phyloP scores from a whole-genome alignment of 30 jellyfish, hydroid and myxozoan species.

The Cassiopea xamachana region DNA sequence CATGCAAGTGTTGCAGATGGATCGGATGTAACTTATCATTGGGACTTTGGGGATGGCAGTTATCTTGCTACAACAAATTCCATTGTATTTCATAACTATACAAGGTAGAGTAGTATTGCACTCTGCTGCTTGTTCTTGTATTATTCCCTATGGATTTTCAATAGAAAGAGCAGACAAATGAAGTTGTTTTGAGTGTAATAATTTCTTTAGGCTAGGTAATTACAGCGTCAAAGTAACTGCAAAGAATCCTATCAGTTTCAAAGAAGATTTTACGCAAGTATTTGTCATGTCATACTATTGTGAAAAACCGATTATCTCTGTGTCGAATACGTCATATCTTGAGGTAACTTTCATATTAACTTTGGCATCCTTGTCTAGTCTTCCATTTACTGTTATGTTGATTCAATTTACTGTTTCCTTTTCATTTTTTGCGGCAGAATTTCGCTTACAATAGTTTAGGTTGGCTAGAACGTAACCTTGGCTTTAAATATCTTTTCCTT shows the following conservation, averaged over 20 bases:
- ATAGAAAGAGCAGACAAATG: not conserved
- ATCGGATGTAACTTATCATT: slow-evolving; percentile 48
- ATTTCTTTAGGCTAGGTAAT: slow-evolving; percentile 36
- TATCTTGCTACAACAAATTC: not conserved
- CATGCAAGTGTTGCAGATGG: slow-evolving; percentile 53
- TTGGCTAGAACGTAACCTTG: too few species aligned
- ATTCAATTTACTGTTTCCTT: not conserved
- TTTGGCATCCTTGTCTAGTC: not conserved
- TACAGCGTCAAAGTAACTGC: slow-evolving; percentile 58
- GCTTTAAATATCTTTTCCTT: too few species aligned
- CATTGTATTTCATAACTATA: slow-evolving; percentile 35
- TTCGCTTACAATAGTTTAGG: too few species aligned
- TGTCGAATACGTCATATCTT: slow-evolving; percentile 23
- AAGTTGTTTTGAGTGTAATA: not conserved
- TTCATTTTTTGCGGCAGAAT: too few species aligned
- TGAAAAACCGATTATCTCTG: slow-evolving; percentile 46
- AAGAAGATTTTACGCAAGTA: not conserved
- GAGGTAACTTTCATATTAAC: slow-evolving; percentile 14
- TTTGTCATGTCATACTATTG: slow-evolving; percentile 46
- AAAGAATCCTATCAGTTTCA: slow-evolving; percentile 39
- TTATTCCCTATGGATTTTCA: not conserved
- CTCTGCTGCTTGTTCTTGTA: not conserved
- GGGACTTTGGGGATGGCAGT: slow-evolving; percentile 64
- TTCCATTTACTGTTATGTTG: not conserved
- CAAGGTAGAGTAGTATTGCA: slow-evolving; percentile 14